Evolutionary conservation across 2,113 vertebrate genomes (phyloP).

Genomic region (Sclerurus mexicanus): DNA sequence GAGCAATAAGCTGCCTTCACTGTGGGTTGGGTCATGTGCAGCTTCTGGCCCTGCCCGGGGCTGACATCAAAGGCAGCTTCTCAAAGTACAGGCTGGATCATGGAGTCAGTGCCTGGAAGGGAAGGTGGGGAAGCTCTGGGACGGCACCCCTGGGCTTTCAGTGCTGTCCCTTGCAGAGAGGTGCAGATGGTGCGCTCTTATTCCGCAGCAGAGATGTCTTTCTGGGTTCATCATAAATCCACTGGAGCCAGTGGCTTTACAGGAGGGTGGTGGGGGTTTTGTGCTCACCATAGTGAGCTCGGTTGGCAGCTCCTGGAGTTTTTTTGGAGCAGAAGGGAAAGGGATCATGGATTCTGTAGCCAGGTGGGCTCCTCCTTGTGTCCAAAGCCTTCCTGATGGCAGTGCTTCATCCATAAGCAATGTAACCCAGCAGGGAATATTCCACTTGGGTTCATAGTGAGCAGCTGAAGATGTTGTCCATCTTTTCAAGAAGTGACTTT

Average conservation of each 20-base stretch:
- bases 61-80: background rate
- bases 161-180: background rate
- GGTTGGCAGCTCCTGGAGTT: background rate
- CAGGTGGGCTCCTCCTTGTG: fast-evolving
- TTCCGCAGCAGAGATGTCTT: background rate
- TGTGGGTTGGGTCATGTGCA: background rate
- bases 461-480: background rate
- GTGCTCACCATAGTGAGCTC: fast-evolving
- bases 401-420: background rate
- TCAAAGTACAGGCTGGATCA: background rate
- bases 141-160: background rate
- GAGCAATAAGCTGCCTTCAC: background rate
- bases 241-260: background rate
- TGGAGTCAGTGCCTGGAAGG: background rate
- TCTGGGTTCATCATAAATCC: background rate
- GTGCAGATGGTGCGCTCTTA: background rate
- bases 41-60: slow-evolving; percentile 13
- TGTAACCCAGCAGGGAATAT: background rate
- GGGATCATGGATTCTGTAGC: background rate
- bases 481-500: background rate
- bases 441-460: background rate
- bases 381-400: background rate
- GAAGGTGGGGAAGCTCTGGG: background rate
- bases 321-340: background rate
- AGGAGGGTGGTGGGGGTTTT: background rate